Evolutionary conservation across 2,888 invertebrate species (phyloP).

Genomic region (Meiosimyza platycephala): DNA sequence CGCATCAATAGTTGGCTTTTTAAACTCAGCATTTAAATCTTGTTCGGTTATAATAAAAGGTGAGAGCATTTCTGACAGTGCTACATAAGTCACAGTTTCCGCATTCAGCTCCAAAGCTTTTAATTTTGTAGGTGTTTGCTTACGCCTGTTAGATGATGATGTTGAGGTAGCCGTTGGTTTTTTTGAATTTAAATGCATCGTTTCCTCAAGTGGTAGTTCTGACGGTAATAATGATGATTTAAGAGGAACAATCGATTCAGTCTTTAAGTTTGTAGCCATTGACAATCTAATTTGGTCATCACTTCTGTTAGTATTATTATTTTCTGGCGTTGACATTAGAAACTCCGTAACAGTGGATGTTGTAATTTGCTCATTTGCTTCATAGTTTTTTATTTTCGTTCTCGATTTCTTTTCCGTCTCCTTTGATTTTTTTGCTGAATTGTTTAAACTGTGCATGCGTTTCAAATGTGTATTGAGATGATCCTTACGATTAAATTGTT

Average conservation of each 20-base stretch:
- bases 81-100: slow-evolving; percentile 30
- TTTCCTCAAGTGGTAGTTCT: too few species aligned
- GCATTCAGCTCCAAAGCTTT: slow-evolving; percentile 32
- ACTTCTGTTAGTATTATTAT: too few species aligned
- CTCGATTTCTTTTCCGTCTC: not conserved
- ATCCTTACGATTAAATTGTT: slow-evolving; percentile 77
- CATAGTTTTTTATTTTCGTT: slow-evolving; percentile 54
- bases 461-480: slow-evolving; percentile 48
- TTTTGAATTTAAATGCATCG: slow-evolving; percentile 9
- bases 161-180: slow-evolving; percentile 16
- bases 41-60: slow-evolving; percentile 30
- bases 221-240: not conserved
- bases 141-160: slow-evolving; percentile 32
- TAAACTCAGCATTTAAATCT: slow-evolving; percentile 16
- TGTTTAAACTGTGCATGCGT: slow-evolving; percentile 34
- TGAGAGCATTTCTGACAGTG: slow-evolving; percentile 28
- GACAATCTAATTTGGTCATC: too few species aligned
- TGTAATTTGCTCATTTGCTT: not conserved
- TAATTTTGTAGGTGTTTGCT: slow-evolving; percentile 33
- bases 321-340: too few species aligned
- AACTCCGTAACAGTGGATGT: too few species aligned
- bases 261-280: too few species aligned
- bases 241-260: not conserved
- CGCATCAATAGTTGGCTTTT: not conserved
- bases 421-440: slow-evolving; percentile 16